Evolutionary conservation across 2,113 vertebrate species (phyloP), one percentile per base, ranked within the genome.

Genomic region (Halcyon malimbica): DNA sequence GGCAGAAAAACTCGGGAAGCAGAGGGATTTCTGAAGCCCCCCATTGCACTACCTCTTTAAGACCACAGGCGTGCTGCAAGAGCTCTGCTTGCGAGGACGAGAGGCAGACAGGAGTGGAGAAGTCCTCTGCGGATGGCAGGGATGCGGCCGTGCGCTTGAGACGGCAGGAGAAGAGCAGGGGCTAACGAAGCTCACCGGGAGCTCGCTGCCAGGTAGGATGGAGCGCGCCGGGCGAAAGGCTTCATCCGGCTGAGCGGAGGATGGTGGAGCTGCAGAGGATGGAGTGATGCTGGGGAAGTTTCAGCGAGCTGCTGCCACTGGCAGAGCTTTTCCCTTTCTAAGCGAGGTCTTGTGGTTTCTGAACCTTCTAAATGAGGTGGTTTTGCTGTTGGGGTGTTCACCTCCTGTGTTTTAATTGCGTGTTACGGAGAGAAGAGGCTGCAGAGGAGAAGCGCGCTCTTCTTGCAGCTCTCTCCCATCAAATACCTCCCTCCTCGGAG

Each of bases 11-110:
- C 4, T 11, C 0, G 13, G 33, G 46, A 48, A 62, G 48, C 60
- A 19, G 62, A 3, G 6, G 54, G 51, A 24, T n/a, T 41, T 51
- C 69, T 14, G 48, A 13, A 13, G 42, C 6, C 29, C n/a, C 63
- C 14, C 25, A 1, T 23, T 42, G 93, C 41, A 59, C 70, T 96
- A 21, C 91, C 90, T 16, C 94, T 96, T 95, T 94, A 96, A 97
- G 95, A 92, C 51, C 89, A 69, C 39, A 4, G 7, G 79, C 56
- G 35, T 29, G 71, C 79, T 83, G 25, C 1, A 2, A 7, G 51
- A 94, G 90, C 68, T 90, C 82, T 15, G 59, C 78, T 76, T 26
- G 59, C 2, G 2, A n/a, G 50, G 65, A 29, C 4, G 35, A 91
- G 73, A 46, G 46, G 80, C 56, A 86, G 67, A 69, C 79, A 26